Conservation (phyloP, 2,888 invertebrate species). For the Apocheima hispidaria region DNA sequence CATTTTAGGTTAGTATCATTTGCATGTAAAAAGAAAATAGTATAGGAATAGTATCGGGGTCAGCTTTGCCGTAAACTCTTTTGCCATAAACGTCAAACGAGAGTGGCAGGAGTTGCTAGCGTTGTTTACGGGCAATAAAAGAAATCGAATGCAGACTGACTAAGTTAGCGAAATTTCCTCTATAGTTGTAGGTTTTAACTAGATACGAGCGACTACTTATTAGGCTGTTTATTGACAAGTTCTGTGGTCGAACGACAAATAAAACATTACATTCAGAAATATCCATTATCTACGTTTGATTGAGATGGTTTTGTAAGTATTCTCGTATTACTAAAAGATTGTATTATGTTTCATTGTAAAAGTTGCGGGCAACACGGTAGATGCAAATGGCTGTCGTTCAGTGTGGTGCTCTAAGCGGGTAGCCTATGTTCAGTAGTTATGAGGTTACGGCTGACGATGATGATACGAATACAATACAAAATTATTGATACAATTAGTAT, state of each 20-base stretch:
- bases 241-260: not conserved
- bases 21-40: slow-evolving; percentile 71
- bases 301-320: too few relatives aligned
- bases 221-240: not conserved
- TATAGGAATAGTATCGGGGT: slow-evolving; percentile 66
- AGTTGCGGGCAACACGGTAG: too few relatives aligned
- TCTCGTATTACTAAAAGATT: too few relatives aligned
- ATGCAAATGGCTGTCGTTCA: too few relatives aligned
- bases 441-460: too few relatives aligned
- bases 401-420: too few relatives aligned
- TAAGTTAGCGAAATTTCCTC: slow-evolving; percentile 44
- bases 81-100: slow-evolving; percentile 75
- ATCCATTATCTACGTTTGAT: too few relatives aligned
- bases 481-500: too few relatives aligned
- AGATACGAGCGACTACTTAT: not conserved
- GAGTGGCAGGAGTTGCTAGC: slow-evolving; percentile 74
- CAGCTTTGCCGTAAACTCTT: slow-evolving; percentile 76
- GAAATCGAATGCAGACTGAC: slow-evolving; percentile 77
- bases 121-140: slow-evolving; percentile 82
- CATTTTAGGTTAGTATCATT: slow-evolving; percentile 65
- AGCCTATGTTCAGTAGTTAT: too few relatives aligned
- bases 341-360: too few relatives aligned
- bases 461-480: too few relatives aligned
- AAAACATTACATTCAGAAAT: too few relatives aligned
- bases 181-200: not conserved